Percentiles rank a stretch among this genome's conserved stretches.
These are phyloP conservation scores for Cossypha heuglini DNA, from an alignment of 2,797 vertebrate genomes.

Conservation along the genomic window DNA sequence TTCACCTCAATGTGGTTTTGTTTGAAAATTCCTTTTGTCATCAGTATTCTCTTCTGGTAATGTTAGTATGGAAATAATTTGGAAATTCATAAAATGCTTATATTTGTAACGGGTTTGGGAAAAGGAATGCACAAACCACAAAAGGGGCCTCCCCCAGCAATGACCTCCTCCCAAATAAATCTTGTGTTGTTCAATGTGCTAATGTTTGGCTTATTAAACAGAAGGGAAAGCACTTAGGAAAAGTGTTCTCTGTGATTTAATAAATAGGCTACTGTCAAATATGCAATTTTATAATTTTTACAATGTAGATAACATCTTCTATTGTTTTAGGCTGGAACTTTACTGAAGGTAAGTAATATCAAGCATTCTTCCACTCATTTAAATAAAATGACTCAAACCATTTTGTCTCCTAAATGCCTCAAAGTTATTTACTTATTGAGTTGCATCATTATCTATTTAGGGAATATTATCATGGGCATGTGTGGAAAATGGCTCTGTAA, in stretches of 20 bases:
- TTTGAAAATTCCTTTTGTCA: neutral
- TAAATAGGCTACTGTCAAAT: neutral
- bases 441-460: neutral
- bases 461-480: neutral
- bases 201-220: neutral
- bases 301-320: neutral
- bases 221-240: neutral
- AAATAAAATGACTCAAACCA: neutral
- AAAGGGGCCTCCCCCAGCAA: accelerated
- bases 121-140: neutral
- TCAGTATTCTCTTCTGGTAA: neutral
- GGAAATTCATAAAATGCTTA: neutral
- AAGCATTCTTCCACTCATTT: neutral
- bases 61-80: neutral
- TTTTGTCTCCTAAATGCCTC: neutral
- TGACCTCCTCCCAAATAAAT: neutral
- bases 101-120: neutral
- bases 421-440: neutral
- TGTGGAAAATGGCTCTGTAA: neutral
- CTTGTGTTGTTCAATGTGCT: neutral
- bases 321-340: neutral
- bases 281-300: neutral
- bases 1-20: neutral
- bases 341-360: neutral
- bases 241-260: neutral